These are phyloP conservation scores for Tipula lateralis DNA, from an alignment of 2,888 invertebrate genomes.

Conservation along the genomic window DNA sequence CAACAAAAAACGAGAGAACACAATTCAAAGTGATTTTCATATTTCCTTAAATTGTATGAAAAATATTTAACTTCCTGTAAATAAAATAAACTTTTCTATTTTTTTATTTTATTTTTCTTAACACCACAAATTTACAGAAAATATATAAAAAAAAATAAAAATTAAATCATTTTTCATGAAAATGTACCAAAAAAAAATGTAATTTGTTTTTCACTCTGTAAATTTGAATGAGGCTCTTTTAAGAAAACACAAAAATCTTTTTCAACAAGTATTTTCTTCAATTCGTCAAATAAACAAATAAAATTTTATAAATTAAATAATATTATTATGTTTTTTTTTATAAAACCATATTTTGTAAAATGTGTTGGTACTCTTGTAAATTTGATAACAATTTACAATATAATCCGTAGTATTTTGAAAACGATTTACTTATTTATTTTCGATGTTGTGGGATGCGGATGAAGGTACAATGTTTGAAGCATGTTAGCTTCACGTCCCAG, in stretches of 20 bases:
- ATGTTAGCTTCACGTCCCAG: no score
- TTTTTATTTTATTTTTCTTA: neutral
- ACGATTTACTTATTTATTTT: neutral
- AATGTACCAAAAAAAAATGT: neutral
- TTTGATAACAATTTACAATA: neutral
- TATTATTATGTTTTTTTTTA: neutral
- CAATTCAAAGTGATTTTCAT: neutral
- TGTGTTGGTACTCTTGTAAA: neutral
- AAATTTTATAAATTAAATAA: neutral
- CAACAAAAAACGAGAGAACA: neutral
- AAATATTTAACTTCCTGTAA: constrained; percentile 13
- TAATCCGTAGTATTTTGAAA: neutral
- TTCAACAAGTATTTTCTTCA: neutral
- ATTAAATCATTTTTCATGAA: constrained; percentile 8
- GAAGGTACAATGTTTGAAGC: no score
- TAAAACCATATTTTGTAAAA: neutral
- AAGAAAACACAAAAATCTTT: neutral
- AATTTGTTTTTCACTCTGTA: neutral
- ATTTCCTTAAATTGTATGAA: neutral
- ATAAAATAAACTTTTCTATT: constrained; percentile 3
- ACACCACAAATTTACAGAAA: neutral
- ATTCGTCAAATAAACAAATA: neutral
- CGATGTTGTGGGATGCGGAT: no score
- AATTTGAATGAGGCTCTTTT: neutral
- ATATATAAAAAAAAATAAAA: neutral